These are phyloP conservation scores for Orius insidiosus DNA, from an alignment of 1,140 invertebrate species.

Conservation along the genomic window DNA sequence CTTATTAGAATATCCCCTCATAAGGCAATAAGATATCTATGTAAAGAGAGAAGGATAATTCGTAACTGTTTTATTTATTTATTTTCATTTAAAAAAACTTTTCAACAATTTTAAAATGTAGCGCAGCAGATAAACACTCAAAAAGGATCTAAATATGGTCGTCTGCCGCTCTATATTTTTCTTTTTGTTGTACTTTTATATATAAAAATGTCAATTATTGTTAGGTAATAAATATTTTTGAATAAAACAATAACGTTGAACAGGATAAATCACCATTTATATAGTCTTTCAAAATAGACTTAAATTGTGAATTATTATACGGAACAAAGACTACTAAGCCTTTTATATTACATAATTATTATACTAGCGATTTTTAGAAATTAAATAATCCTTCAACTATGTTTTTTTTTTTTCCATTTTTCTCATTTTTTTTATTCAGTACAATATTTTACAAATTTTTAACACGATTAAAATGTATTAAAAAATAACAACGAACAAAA, in stretches of 20 bases:
- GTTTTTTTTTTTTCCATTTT: too few species aligned
- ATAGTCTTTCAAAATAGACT: too few species aligned
- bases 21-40: slow-evolving; percentile 15
- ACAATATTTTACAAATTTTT: slow-evolving; percentile 4
- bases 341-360: too few species aligned
- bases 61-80: background rate
- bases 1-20: slow-evolving; percentile 13
- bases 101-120: slow-evolving; percentile 4
- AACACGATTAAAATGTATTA: background rate
- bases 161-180: background rate
- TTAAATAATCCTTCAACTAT: background rate
- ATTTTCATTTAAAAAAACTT: background rate
- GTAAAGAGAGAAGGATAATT: slow-evolving; percentile 10
- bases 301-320: too few species aligned
- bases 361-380: too few species aligned
- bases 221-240: background rate
- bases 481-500: background rate
- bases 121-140: slow-evolving; percentile 6
- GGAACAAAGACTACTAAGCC: too few species aligned
- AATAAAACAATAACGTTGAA: slow-evolving; percentile 1
- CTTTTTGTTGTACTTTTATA: background rate
- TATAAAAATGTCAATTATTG: background rate
- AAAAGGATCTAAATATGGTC: background rate
- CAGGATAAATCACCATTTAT: too few species aligned
- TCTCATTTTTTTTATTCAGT: slow-evolving; percentile 1